phyloP scores from a whole-genome alignment of 1,140 invertebrate species.

The Rhopalosiphum maidis region DNA sequence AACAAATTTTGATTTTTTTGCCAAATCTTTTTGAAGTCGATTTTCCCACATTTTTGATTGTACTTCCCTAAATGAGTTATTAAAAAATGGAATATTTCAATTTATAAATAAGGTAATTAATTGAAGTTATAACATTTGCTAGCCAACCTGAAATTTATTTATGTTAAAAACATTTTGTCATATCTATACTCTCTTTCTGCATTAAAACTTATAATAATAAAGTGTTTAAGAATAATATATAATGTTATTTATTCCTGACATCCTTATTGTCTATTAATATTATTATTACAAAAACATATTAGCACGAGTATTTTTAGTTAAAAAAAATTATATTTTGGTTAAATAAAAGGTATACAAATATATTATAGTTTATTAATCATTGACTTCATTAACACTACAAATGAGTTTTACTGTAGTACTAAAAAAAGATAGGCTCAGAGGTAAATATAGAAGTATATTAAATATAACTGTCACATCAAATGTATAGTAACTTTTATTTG shows the following conservation, averaged over 20 bases:
- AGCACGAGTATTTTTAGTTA: too few relatives aligned
- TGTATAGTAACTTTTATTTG: conserved; percentile 9
- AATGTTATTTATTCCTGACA: not conserved
- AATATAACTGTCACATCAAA: not conserved
- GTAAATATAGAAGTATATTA: not conserved
- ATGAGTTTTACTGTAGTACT: not conserved
- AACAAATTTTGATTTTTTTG: too few relatives aligned
- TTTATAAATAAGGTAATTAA: not conserved
- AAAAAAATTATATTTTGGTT: not conserved
- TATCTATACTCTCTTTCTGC: not conserved
- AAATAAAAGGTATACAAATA: not conserved
- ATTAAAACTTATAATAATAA: not conserved
- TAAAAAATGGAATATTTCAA: too few relatives aligned
- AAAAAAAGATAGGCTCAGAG: not conserved
- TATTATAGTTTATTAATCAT: not conserved
- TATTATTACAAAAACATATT: too few relatives aligned
- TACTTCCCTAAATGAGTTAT: too few relatives aligned
- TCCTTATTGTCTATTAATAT: not conserved
- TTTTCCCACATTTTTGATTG: too few relatives aligned
- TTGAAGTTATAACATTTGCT: not conserved
- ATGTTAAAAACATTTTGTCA: too few relatives aligned
- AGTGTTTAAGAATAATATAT: too few relatives aligned
- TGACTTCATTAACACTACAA: not conserved
- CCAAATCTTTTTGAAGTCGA: too few relatives aligned
- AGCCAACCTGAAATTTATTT: not conserved